phyloP scores from a whole-genome alignment of 2,113 vertebrate genomes.

The Gadus chalcogrammus region DNA sequence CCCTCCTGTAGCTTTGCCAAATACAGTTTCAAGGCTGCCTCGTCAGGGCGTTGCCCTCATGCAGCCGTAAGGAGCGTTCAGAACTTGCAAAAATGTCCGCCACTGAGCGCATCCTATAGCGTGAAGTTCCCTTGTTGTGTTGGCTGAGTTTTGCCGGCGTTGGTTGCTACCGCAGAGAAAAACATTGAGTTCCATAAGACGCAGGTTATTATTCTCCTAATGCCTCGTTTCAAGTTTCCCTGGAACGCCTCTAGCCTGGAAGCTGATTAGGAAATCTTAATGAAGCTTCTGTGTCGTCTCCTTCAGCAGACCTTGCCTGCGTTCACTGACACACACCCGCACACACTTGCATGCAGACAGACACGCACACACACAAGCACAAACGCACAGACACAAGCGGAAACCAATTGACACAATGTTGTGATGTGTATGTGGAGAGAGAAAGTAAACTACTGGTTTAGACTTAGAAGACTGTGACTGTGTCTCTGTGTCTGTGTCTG shows the following conservation, averaged over 20 bases:
- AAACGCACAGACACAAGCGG: no score
- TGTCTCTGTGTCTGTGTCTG: background rate
- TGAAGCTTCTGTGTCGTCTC: constrained; percentile 72
- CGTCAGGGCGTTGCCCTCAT: no score
- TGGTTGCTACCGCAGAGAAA: constrained; percentile 36
- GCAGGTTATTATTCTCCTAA: constrained; percentile 69
- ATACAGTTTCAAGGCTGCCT: no score
- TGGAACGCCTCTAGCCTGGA: constrained; percentile 62
- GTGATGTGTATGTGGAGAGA: background rate
- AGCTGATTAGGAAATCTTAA: constrained; percentile 74
- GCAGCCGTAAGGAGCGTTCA: no score
- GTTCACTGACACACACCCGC: constrained; percentile 1
- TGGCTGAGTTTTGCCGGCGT: constrained; percentile 22
- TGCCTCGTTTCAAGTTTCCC: constrained; percentile 67
- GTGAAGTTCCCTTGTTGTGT: constrained; percentile 11
- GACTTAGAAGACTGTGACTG: no score
- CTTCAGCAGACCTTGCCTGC: constrained; percentile 70
- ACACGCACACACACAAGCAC: no score
- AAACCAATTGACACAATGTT: constrained; percentile 20
- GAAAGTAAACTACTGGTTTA: background rate
- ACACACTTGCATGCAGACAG: no score
- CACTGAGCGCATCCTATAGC: constrained; percentile 20
- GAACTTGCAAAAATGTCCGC: background rate
- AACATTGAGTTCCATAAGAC: constrained; percentile 44
- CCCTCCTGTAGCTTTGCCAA: no score